Percentiles rank a stretch among this genome's conserved stretches.
These are phyloP conservation scores for Actinostola sp. DNA, from an alignment of 92 coral and sea anemone genomes.

Conservation along the genomic window DNA sequence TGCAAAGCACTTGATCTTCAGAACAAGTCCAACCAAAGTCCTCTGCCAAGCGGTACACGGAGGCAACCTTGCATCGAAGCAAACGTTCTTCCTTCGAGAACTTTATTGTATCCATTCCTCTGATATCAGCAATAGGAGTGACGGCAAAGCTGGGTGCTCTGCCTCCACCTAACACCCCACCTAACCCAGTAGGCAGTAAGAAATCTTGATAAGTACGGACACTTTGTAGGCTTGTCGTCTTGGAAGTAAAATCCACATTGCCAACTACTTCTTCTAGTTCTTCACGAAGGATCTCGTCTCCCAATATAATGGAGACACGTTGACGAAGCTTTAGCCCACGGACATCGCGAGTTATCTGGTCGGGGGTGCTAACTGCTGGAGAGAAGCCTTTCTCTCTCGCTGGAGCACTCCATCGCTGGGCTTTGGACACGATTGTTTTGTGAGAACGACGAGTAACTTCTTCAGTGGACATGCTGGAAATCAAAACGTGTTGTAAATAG, in stretches of 20 bases:
- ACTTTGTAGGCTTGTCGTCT: slow-evolving; percentile 60
- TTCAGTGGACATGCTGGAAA: slow-evolving; percentile 36
- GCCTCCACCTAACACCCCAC: slow-evolving; percentile 59
- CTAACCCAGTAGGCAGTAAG: slow-evolving; percentile 71
- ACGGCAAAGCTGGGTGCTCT: slow-evolving; percentile 39
- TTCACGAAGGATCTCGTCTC: slow-evolving; percentile 86
- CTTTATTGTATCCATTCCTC: slow-evolving; percentile 80
- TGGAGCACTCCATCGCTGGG: slow-evolving; percentile 83
- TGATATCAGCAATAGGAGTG: slow-evolving; percentile 75
- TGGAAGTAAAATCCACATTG: slow-evolving; percentile 64
- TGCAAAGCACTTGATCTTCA: slow-evolving; percentile 38
- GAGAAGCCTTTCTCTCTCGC: slow-evolving; percentile 52
- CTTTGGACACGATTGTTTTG: slow-evolving; percentile 36
- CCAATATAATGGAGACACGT: slow-evolving; percentile 79
- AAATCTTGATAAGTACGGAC: slow-evolving; percentile 88
- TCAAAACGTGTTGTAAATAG: neutral
- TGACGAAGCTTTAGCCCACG: slow-evolving; percentile 95
- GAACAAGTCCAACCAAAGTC: slow-evolving; percentile 67
- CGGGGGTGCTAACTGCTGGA: slow-evolving; percentile 77
- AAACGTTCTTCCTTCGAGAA: slow-evolving; percentile 79
- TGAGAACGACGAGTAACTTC: slow-evolving; percentile 33
- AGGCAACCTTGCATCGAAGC: slow-evolving; percentile 81
- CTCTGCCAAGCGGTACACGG: slow-evolving; percentile 73
- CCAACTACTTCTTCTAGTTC: slow-evolving; percentile 85
- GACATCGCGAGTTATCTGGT: slow-evolving; percentile 86